Evolutionary conservation across 2,113 vertebrate species (phyloP).

Genomic region (Coryphaenoides rupestris): DNA sequence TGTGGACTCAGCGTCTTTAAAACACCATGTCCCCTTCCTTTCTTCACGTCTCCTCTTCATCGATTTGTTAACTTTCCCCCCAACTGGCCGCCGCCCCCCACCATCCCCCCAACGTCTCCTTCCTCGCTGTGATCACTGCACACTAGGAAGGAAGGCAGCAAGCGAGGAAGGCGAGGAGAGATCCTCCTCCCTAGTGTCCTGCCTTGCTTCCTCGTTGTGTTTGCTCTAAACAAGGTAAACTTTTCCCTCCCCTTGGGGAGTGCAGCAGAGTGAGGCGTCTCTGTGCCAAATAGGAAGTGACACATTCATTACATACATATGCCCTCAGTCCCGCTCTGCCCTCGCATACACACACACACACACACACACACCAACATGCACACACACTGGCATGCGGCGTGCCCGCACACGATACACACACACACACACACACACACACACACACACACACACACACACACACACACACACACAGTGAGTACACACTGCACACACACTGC

Average conservation of each 20-base stretch:
- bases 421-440: constrained; percentile 14
- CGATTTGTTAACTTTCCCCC: not conserved
- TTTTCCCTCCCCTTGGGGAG: constrained; percentile 40
- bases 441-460: constrained; percentile 12
- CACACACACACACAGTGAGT: constrained; percentile 9
- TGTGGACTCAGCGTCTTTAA: not conserved
- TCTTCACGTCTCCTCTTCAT: not conserved
- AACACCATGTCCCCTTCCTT: not conserved
- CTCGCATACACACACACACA: not conserved
- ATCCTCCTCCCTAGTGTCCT: not conserved
- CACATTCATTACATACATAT: constrained; percentile 60
- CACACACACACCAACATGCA: not conserved
- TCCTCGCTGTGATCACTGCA: not conserved
- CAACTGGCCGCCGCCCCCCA: not conserved
- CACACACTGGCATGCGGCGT: too few relatives aligned
- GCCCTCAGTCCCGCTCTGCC: constrained; percentile 27
- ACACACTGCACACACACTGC: not conserved
- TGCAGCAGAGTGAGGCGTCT: constrained; percentile 23
- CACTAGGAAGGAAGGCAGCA: too few relatives aligned
- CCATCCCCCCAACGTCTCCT: not conserved
- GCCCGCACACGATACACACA: too few relatives aligned
- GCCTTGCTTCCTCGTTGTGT: not conserved
- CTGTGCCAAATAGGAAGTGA: constrained; percentile 56
- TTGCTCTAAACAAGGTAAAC: constrained; percentile 21
- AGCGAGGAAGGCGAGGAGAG: too few relatives aligned